Evolutionary conservation across 2,888 invertebrate species (phyloP).

Genomic region (Shargacucullia verbasci): DNA sequence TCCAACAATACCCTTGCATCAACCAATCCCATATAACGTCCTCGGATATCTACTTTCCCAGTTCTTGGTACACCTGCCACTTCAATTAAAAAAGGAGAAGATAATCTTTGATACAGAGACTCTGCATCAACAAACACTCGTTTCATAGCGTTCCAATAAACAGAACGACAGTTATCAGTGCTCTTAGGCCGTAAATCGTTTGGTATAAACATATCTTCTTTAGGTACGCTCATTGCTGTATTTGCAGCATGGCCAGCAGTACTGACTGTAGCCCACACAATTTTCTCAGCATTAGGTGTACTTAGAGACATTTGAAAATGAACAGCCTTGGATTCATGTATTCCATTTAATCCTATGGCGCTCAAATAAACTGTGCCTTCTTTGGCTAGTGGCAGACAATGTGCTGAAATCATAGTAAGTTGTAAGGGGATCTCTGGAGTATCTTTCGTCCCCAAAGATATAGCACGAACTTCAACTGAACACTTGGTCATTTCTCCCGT

Average conservation of each 20-base stretch:
- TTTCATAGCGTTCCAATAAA: conserved; percentile 81
- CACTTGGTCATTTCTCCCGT: conserved; percentile 69
- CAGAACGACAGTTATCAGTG: conserved; percentile 65
- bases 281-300: conserved; percentile 63
- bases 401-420: conserved; percentile 78
- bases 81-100: conserved; percentile 73
- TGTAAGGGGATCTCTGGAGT: conserved; percentile 64
- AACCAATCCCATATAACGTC: conserved; percentile 77
- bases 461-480: conserved; percentile 64
- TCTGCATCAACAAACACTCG: conserved; percentile 76
- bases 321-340: conserved; percentile 62
- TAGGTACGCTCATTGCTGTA: conserved; percentile 66
- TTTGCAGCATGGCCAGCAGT: conserved; percentile 69
- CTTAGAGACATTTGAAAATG: conserved; percentile 78
- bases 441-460: conserved; percentile 57
- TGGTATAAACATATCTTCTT: conserved; percentile 74
- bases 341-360: conserved; percentile 73
- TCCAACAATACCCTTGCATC: conserved; percentile 76
- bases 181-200: conserved; percentile 61
- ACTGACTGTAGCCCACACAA: conserved; percentile 77
- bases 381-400: conserved; percentile 75
- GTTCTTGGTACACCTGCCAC: conserved; percentile 78
- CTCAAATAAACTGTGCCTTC: conserved; percentile 78
- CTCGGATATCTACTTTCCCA: conserved; percentile 78
- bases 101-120: conserved; percentile 64